Evolutionary conservation across 2,113 vertebrate species (phyloP).

Genomic region (Monopterus albus): DNA sequence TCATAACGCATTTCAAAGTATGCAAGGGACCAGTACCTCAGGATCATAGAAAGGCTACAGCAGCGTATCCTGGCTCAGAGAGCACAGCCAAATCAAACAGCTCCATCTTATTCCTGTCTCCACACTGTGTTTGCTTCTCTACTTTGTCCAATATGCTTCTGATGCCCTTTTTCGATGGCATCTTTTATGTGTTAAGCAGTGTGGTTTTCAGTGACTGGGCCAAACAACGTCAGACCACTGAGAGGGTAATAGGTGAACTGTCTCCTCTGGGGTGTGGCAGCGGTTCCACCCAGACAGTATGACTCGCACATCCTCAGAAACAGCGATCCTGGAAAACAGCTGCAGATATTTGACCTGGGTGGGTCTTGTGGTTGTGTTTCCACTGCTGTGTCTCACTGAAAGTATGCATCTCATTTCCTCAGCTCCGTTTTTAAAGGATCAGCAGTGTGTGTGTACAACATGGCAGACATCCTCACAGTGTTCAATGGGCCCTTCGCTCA

Average conservation of each 20-base stretch:
- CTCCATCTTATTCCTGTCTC: constrained; percentile 49
- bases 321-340: constrained; percentile 11
- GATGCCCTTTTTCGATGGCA: constrained; percentile 45
- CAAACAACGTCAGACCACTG: constrained; percentile 52
- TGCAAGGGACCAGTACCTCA: too few species aligned
- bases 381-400: neutral
- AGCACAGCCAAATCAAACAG: constrained; percentile 67
- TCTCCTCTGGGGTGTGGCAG: constrained; percentile 3
- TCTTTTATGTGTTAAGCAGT: constrained; percentile 54
- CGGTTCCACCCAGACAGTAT: constrained; percentile 29
- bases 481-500: constrained; percentile 99
- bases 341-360: constrained; percentile 25
- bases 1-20: too few species aligned
- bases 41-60: constrained; percentile 25
- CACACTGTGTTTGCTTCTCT: constrained; percentile 19
- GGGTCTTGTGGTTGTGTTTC: constrained; percentile 1
- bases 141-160: constrained; percentile 34
- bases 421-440: constrained; percentile 99
- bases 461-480: constrained; percentile 96
- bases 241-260: constrained; percentile 28
- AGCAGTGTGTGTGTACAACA: constrained; percentile 95
- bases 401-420: constrained; percentile 78
- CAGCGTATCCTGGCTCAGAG: constrained; percentile 10
- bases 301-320: constrained; percentile 27
- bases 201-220: constrained; percentile 42